These are phyloP conservation scores for Brachyhypopomus occidentalis DNA, from an alignment of 2,113 vertebrate species.

Conservation along the genomic window DNA sequence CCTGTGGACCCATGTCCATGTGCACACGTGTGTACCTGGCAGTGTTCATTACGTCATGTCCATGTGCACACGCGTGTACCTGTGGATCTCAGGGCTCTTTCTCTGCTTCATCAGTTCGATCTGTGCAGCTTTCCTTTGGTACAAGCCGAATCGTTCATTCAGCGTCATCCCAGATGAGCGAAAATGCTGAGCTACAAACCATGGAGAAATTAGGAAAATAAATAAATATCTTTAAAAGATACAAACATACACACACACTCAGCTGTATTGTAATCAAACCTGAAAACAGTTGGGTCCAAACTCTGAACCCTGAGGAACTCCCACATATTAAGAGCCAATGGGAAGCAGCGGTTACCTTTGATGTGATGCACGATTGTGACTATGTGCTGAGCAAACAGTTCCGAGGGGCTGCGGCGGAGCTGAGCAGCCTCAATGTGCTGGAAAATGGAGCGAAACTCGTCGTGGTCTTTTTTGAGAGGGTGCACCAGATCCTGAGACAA, in stretches of 20 bases:
- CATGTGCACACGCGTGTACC: constrained; percentile 61
- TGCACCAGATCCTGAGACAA: constrained; percentile 84
- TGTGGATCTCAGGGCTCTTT: constrained; percentile 99
- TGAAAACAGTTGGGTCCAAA: neutral
- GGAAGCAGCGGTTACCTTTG: constrained; percentile 79
- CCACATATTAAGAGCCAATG: too few relatives aligned
- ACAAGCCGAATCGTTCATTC: constrained; percentile 97
- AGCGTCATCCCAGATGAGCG: constrained; percentile 89
- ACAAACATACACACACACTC: neutral
- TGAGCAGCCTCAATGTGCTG: constrained; percentile 92
- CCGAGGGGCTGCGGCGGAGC: constrained; percentile 89
- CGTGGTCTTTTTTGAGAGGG: constrained; percentile 86
- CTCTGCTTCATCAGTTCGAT: constrained; percentile 91
- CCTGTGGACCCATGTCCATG: too few relatives aligned
- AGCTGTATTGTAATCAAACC: neutral
- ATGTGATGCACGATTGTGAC: constrained; percentile 98
- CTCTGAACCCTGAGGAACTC: constrained; percentile 3
- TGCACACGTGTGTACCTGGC: neutral
- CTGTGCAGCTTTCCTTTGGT: constrained; percentile 94
- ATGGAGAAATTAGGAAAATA: neutral
- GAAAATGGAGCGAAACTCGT: constrained; percentile 94
- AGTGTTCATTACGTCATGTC: too few relatives aligned
- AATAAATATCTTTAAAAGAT: constrained; percentile 1
- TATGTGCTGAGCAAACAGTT: constrained; percentile 96
- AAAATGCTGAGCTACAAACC: constrained; percentile 90